phyloP scores from a whole-genome alignment of 2,113 vertebrate genomes.

The Lutjanus erythropterus region DNA sequence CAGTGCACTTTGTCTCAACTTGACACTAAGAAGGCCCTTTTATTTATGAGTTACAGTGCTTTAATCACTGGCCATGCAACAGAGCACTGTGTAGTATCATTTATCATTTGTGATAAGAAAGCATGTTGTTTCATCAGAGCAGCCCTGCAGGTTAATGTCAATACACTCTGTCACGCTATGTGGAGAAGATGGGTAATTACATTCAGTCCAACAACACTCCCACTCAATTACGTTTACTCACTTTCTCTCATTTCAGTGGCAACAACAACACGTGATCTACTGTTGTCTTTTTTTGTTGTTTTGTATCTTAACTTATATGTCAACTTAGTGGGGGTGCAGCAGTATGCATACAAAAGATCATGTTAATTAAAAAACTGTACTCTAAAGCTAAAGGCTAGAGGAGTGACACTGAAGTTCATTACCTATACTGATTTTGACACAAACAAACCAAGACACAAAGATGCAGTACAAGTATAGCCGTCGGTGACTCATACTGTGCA shows the following conservation, averaged over 20 bases:
- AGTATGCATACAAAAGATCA: background rate
- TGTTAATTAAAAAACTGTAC: no score
- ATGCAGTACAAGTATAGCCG: slow-evolving; percentile 3
- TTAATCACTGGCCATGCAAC: slow-evolving; percentile 11
- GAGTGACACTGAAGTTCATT: background rate
- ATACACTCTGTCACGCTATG: slow-evolving; percentile 43
- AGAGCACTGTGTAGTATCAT: background rate
- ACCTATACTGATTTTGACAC: background rate
- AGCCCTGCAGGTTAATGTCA: slow-evolving; percentile 54
- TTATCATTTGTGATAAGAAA: slow-evolving; percentile 23
- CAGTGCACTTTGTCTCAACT: slow-evolving; percentile 12
- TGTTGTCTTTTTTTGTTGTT: slow-evolving; percentile 15
- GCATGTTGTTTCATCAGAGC: slow-evolving; percentile 36
- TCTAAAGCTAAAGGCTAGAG: background rate
- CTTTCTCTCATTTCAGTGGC: slow-evolving; percentile 14
- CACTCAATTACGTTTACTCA: slow-evolving; percentile 5
- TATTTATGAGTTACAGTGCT: slow-evolving; percentile 15
- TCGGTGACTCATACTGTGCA: slow-evolving; percentile 6
- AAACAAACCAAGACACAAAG: slow-evolving; percentile 18
- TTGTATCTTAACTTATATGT: no score
- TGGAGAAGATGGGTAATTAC: slow-evolving; percentile 35
- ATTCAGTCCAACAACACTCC: slow-evolving; percentile 27
- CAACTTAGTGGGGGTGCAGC: background rate
- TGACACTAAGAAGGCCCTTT: background rate
- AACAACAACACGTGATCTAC: background rate